Evolutionary conservation across 2,888 invertebrate species (phyloP), one percentile per base, ranked within the genome.

Genomic region (Rhaphigaster nebulosa): DNA sequence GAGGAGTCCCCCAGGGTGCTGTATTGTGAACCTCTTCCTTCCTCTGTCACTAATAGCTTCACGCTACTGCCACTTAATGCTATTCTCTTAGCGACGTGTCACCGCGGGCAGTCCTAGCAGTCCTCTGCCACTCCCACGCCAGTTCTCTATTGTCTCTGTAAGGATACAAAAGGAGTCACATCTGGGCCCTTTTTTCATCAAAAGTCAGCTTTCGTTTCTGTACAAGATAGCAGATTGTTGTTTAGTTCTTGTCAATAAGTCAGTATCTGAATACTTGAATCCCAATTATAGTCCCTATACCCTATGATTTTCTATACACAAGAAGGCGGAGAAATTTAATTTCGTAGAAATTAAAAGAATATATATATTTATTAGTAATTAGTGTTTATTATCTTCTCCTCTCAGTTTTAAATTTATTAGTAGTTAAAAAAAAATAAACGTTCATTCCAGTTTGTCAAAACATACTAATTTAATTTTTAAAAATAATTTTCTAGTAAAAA

Each of bases 51-150:
- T 84, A 84, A 84, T 84, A 50, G 84, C 45, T 84, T 84, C 84
- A 84, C 84, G 84, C 84, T 84, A 84, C 84, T 50, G 84, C 45
- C 84, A 45, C 84, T 84, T 50, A 84, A 84, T 84, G 41, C 84
- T 38, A 84, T 84, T 84, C 84, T 84, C 84, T 84, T 84, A 84
- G 84, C 45, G 26, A n/a, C 29, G 18, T 65, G 70, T 38, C 70
- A 76, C 70, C 38, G 70, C 70, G 70, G 84, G 45, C 0, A 50
- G 84, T 84, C 84, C 80, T 0, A 41, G 18, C 5, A n/a, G n/a
- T n/a, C 76, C 38, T n/a, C 23, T n/a, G 41, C 84, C 84, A 38
- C 84, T 84, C 84, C 84, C 84, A 84, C 84, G 84, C 84, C 84
- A 38, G n/a, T 20, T n/a, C 45, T n/a, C 84, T 6, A 84, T 84